Evolutionary conservation across 2,888 invertebrate species (phyloP), one percentile per base, ranked within the genome.

Genomic region (Leptinotarsa rubiginosa): DNA sequence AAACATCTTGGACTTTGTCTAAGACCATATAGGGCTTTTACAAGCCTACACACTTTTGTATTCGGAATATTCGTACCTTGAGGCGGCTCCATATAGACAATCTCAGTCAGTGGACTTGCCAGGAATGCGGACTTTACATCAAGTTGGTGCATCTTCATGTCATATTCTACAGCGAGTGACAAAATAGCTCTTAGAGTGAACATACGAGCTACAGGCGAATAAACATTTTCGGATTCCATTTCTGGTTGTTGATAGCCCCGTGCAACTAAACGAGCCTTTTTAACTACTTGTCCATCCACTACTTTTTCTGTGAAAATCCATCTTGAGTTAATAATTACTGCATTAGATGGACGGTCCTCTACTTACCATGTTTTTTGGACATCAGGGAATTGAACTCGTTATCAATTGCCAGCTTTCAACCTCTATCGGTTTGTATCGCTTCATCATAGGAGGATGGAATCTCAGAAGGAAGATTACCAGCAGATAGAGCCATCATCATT

Each of bases 1-100:
- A 77, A 79, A 68, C 75, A 79, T 76, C 75, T 78, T 65, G 79
- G 78, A 52, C 73, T 16, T 68, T 77, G 73, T 41, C 31, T 25
- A 7, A 64, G 31, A 16, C 31, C 64, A 31, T 64, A 64, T 15
- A 64, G 15, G 16, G 64, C 31, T 31, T 64, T 64, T n/a, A 18
- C 18, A 25, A 64, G 31, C 31, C 13, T 31, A 64, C 25, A 64
- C 7, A 64, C 31, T 64, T 64, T 16, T 13, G 31, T 41, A 25
- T 16, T 7, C 15, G 13, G 13, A 18, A 18, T n/a, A 31, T 64
- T 31, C 18, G 12, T 31, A 64, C 64, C 64, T 18, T 64, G 31
- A 13, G 64, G 31, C 2, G 31, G 22, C 13, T 64, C 13, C 64
- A 64, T 64, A 64, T 64, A 64, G 3, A 64, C 64, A 41, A 15